phyloP scores from a whole-genome alignment of 2,797 vertebrate genomes.

The Pseudochromis fuscus region DNA sequence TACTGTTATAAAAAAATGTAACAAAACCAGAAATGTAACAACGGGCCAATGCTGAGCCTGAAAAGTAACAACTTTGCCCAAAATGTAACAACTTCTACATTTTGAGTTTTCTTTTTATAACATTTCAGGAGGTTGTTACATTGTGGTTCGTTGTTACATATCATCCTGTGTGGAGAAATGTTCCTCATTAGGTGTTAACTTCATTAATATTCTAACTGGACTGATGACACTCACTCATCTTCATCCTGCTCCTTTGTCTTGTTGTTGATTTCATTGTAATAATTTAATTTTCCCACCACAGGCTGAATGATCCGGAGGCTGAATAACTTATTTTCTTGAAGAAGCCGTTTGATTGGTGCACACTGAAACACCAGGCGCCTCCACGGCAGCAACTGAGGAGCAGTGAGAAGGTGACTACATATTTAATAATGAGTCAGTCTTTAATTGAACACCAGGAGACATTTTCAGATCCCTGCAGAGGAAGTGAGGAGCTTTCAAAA shows the following conservation, averaged over 20 bases:
- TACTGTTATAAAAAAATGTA: too few relatives aligned
- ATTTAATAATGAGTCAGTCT: conserved; percentile 75
- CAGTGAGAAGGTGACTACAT: conserved; percentile 54
- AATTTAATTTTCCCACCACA: conserved; percentile 7
- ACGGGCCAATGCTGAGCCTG: too few relatives aligned
- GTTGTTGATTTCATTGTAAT: conserved; percentile 9
- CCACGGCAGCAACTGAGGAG: conserved; percentile 35
- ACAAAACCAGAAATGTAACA: too few relatives aligned
- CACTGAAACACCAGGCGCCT: conserved; percentile 40
- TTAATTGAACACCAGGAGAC: conserved; percentile 73
- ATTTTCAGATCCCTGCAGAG: conserved; percentile 67
- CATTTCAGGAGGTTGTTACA: too few relatives aligned
- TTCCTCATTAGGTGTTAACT: background rate
- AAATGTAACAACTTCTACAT: too few relatives aligned
- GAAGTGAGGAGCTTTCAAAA: conserved; percentile 47
- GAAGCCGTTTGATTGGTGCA: conserved; percentile 36
- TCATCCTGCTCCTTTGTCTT: conserved; percentile 5
- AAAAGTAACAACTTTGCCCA: too few relatives aligned
- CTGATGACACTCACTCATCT: background rate
- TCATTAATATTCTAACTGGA: background rate
- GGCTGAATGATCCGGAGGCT: conserved; percentile 16
- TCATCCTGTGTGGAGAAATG: background rate
- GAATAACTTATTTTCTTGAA: conserved; percentile 38
- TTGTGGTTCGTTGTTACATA: too few relatives aligned
- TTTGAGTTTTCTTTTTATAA: too few relatives aligned